Evolutionary conservation across 2,113 vertebrate species (phyloP), one percentile per base, ranked within the genome.

Genomic region (Leptosomus discolor): DNA sequence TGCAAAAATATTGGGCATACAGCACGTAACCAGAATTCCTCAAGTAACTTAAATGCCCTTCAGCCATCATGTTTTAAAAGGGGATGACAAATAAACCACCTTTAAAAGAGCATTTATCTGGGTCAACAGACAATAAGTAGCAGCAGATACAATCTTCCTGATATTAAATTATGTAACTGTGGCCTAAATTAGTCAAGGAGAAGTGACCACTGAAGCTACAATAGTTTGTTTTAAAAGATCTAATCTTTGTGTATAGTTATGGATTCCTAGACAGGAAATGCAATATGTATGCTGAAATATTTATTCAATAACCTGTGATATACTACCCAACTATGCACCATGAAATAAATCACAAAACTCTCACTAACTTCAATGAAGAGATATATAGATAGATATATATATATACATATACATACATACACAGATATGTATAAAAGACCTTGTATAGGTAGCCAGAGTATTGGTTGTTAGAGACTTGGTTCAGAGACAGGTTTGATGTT

Each of bases 331-430:
- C 17, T 50, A 32, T 15, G 45, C 3, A 22, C 7, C 5, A 27
- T 48, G 43, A 91, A 81, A 81, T 50, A 54, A 74, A 75, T 56
- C 23, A 67, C 8, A 82, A 65, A 89, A 78, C 19, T 71, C 21
- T 13, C 23, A 41, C 23, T 41, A 46, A 53, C 6, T 85, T 85
- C 22, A 70, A 3, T 23, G 16, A 58, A 88, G 45, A 36, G 8
- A 15, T n/a, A n/a, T n/a, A n/a, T n/a, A n/a, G n/a, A n/a, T n/a
- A n/a, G 18, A 51, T 19, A 50, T 5, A 37, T 7, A 36, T 1
- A 18, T 4, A 24, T 2, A n/a, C 2, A 43, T 6, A n/a, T 3
- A 13, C 3, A 11, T n/a, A 29, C 19, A 64, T 15, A 60, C 24
- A 16, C 23, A 8, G 5, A 3, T 43, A 5, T 27, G 3, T 21